Evolutionary conservation across 2,113 vertebrate genomes (phyloP).

Genomic region (Psephotus haematonotus): DNA sequence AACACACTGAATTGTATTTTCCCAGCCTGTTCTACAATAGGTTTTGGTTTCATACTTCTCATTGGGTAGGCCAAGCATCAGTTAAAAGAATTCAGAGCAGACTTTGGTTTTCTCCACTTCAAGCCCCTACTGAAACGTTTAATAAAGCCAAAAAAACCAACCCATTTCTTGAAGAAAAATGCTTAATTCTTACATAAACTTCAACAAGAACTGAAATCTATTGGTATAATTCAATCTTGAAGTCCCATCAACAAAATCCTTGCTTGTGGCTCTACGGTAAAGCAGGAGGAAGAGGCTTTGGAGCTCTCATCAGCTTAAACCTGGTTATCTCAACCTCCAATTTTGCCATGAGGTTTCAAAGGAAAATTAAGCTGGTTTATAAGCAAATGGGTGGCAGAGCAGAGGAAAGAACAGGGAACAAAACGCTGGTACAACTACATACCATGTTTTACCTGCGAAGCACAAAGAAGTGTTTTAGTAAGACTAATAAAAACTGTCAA

Average conservation of each 20-base stretch:
- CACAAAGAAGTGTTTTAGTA: neutral
- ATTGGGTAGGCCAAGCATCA: neutral
- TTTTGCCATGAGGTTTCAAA: neutral
- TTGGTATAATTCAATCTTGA: neutral
- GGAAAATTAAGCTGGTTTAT: neutral
- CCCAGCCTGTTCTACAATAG: neutral
- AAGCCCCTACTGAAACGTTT: neutral
- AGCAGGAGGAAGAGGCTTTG: neutral
- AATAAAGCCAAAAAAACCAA: neutral
- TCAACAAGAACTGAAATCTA: neutral
- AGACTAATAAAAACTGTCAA: neutral
- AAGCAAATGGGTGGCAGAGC: neutral
- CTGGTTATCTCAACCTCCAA: neutral
- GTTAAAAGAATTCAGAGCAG: neutral
- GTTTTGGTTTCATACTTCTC: neutral
- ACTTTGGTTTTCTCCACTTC: neutral
- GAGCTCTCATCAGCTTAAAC: neutral
- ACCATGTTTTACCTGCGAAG: neutral
- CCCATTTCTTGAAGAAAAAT: neutral
- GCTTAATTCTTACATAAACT: neutral
- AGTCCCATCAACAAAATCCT: neutral
- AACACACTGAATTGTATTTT: neutral
- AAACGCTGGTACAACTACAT: neutral
- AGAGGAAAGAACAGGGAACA: neutral
- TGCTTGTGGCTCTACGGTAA: neutral